A percentile compares a stretch with the other conserved stretches of the same genome.
These are phyloP conservation scores for Apodemia zela DNA, from an alignment of 2,888 invertebrate species.

Conservation along the genomic window DNA sequence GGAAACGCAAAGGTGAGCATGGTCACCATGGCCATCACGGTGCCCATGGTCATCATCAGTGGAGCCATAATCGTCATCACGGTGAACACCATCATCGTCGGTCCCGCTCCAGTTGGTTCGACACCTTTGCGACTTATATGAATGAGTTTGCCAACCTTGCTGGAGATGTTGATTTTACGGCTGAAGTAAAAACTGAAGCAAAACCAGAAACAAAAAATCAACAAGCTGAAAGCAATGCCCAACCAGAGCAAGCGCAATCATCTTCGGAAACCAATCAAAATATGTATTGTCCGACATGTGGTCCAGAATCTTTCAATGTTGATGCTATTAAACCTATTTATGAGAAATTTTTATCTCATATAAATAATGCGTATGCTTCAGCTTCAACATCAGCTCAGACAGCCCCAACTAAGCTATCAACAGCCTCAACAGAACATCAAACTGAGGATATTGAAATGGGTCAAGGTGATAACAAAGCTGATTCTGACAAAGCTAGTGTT, in stretches of 20 bases:
- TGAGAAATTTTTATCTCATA: background rate
- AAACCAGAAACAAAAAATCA: slow-evolving; percentile 31
- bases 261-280: slow-evolving; percentile 22
- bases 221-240: slow-evolving; percentile 25
- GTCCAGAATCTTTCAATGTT: slow-evolving; percentile 18
- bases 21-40: slow-evolving; percentile 32
- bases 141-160: slow-evolving; percentile 78
- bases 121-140: slow-evolving; percentile 69
- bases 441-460: slow-evolving; percentile 43
- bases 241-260: slow-evolving; percentile 29
- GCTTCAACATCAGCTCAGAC: background rate
- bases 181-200: slow-evolving; percentile 35
- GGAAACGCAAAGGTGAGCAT: slow-evolving; percentile 38
- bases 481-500: slow-evolving; percentile 29
- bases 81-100: slow-evolving; percentile 43
- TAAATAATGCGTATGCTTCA: slow-evolving; percentile 2
- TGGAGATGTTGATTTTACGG: slow-evolving; percentile 50
- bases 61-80: slow-evolving; percentile 32
- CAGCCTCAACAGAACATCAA: slow-evolving; percentile 14
- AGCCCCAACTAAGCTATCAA: slow-evolving; percentile 18
- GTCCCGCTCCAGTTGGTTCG: slow-evolving; percentile 61
- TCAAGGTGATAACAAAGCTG: slow-evolving; percentile 37
- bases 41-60: slow-evolving; percentile 38
- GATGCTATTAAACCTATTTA: background rate
- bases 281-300: slow-evolving; percentile 29